A percentile compares a stretch with the other conserved stretches of the same genome.
Evolutionary conservation across 2,888 invertebrate genomes (phyloP).

Genomic region (Dinocampus coccinellae): DNA sequence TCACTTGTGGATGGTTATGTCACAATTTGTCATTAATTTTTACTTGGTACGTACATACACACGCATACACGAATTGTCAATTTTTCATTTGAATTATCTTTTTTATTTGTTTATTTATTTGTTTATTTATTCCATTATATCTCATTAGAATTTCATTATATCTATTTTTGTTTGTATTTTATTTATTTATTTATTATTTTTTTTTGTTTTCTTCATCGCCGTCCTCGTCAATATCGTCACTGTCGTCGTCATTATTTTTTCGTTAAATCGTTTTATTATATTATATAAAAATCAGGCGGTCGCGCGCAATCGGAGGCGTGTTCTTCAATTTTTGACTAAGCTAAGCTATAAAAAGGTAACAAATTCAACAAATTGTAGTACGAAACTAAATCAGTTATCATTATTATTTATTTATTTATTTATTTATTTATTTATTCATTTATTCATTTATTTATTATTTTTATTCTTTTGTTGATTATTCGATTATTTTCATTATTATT

Average conservation of each 20-base stretch:
- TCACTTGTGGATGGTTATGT: not conserved
- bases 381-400: slow-evolving; percentile 60
- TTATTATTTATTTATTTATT: not conserved
- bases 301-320: slow-evolving; percentile 60
- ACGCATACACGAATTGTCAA: not conserved
- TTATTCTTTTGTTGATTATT: slow-evolving; percentile 54
- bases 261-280: slow-evolving; percentile 23
- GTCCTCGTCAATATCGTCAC: slow-evolving; percentile 4
- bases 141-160: slow-evolving; percentile 31
- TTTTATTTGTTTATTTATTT: slow-evolving; percentile 18
- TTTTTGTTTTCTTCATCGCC: slow-evolving; percentile 12
- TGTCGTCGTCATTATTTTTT: slow-evolving; percentile 28
- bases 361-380: slow-evolving; percentile 66
- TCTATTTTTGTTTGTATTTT: too few relatives aligned
- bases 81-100: not conserved
- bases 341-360: slow-evolving; percentile 68
- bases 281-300: slow-evolving; percentile 64
- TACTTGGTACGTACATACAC: not conserved
- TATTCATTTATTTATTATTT: too few relatives aligned
- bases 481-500: slow-evolving; percentile 62
- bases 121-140: slow-evolving; percentile 28
- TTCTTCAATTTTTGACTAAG: slow-evolving; percentile 53
- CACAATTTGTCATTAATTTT: not conserved
- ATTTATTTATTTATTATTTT: slow-evolving; percentile 29
- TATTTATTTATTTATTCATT: too few relatives aligned